These are phyloP conservation scores for Esox niger DNA, from an alignment of 2,113 vertebrate species.

Conservation along the genomic window DNA sequence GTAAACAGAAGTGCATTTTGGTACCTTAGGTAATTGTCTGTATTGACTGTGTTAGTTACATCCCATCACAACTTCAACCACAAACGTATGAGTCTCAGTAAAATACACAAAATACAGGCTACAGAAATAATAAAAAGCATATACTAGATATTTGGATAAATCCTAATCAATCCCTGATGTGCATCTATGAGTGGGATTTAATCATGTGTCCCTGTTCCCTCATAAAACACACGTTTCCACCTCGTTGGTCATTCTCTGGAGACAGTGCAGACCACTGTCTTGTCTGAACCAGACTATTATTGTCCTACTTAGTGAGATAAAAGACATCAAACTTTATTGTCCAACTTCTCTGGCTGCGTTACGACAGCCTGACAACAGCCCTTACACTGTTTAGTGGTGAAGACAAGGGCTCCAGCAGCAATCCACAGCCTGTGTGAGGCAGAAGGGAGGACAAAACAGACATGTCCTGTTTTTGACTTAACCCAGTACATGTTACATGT, in stretches of 20 bases:
- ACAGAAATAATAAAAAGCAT: conserved; percentile 47
- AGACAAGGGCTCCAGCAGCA: not conserved
- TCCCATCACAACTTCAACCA: conserved; percentile 30
- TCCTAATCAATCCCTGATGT: not conserved
- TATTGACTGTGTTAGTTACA: not conserved
- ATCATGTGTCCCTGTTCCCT: conserved; percentile 10
- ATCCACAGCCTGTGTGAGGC: not conserved
- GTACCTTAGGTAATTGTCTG: not conserved
- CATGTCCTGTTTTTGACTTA: conserved; percentile 24
- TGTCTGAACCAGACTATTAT: not conserved
- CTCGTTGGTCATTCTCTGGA: not conserved
- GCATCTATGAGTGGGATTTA: not conserved
- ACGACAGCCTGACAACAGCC: not conserved
- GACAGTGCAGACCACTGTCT: not conserved
- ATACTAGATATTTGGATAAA: conserved; percentile 6
- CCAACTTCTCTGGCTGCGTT: no score
- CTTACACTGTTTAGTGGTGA: not conserved
- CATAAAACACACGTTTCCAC: not conserved
- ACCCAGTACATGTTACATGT: conserved; percentile 29
- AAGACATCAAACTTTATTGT: not conserved
- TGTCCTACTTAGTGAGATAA: not conserved
- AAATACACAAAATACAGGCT: conserved; percentile 11
- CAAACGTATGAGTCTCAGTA: conserved; percentile 1
- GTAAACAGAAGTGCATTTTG: not conserved
- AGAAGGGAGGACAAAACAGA: not conserved